phyloP scores from a whole-genome alignment of 2,113 vertebrate species.

The Nansenia antarctica region DNA sequence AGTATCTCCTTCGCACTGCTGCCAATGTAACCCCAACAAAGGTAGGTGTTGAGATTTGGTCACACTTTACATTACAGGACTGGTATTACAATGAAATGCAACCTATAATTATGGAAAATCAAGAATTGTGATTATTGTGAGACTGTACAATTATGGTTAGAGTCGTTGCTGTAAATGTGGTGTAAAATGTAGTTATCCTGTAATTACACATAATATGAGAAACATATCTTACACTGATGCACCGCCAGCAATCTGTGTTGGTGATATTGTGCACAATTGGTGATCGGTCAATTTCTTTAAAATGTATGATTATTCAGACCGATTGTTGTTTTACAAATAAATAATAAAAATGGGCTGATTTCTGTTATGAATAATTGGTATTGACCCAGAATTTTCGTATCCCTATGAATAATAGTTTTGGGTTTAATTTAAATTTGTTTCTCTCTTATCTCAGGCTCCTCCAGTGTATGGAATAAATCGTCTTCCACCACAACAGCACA shows the following conservation, averaged over 20 bases:
- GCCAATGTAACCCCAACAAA: constrained; percentile 93
- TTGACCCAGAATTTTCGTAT: background rate
- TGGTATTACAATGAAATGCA: no score
- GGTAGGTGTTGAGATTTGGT: constrained; percentile 76
- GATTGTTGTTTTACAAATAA: background rate
- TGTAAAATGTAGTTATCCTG: no score
- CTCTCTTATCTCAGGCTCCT: constrained; percentile 74
- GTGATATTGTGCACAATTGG: no score
- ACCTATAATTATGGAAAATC: no score
- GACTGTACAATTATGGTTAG: no score
- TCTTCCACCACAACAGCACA: constrained; percentile 85
- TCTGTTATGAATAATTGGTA: background rate
- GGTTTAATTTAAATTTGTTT: constrained; percentile 31
- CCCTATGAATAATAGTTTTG: constrained; percentile 13
- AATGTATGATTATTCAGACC: no score
- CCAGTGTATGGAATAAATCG: constrained; percentile 91
- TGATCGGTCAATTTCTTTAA: no score
- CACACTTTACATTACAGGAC: no score
- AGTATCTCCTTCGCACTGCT: constrained; percentile 91
- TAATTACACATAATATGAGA: background rate
- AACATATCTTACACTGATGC: no score
- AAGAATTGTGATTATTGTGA: no score
- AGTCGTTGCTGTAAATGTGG: no score
- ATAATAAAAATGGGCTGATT: background rate
- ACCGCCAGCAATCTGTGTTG: no score